A percentile compares a stretch with the other conserved stretches of the same genome.
Conservation (phyloP, 2,113 vertebrate genomes). For the Salvelinus namaycush region DNA sequence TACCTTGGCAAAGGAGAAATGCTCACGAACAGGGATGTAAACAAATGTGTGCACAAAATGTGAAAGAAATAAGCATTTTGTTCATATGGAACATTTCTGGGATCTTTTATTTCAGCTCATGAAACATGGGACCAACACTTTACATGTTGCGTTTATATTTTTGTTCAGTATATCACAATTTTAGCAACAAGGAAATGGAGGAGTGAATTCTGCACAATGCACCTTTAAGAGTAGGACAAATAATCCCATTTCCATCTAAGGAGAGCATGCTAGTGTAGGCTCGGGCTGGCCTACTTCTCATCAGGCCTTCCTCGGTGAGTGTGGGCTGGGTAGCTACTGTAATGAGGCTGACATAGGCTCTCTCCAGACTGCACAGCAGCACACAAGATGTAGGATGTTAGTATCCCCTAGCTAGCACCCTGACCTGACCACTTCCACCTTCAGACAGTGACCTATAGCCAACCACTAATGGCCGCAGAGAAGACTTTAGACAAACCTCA, state of each 20-base stretch:
- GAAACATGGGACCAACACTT: no score
- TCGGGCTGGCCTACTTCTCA: conserved; percentile 23
- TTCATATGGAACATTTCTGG: no score
- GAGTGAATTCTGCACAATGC: no score
- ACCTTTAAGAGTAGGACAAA: conserved; percentile 22
- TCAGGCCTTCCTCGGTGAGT: conserved; percentile 36
- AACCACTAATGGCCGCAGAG: neutral
- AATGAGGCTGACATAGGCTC: conserved; percentile 31
- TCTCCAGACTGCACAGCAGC: conserved; percentile 23
- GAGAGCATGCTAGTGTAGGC: conserved; percentile 9
- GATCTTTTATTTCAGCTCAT: no score
- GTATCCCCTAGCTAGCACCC: neutral
- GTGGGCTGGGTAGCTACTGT: neutral
- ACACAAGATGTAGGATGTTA: conserved; percentile 4
- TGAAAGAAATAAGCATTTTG: no score
- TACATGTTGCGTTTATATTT: no score
- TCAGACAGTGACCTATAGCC: neutral
- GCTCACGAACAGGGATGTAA: no score
- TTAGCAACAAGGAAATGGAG: no score
- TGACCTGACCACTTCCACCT: neutral
- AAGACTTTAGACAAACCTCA: conserved; percentile 41
- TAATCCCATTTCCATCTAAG: neutral
- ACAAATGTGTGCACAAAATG: no score
- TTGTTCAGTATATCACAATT: no score
- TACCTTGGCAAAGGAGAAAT: no score